Evolutionary conservation across 2,113 vertebrate species (phyloP).

Genomic region (Cricetomys ansorgei): DNA sequence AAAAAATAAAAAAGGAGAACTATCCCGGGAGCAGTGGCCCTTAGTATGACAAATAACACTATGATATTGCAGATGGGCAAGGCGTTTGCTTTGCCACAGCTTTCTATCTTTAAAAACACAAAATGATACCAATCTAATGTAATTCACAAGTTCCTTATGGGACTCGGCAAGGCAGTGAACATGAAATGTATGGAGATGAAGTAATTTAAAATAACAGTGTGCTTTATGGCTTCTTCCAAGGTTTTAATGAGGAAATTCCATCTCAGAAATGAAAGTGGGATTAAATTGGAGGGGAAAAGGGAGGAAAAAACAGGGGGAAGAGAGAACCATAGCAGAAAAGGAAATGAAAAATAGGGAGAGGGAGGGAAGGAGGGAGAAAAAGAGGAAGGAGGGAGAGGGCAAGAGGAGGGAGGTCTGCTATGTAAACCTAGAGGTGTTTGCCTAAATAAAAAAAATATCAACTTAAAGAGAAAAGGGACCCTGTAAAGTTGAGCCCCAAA

Average conservation of each 20-base stretch:
- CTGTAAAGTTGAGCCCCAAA: neutral
- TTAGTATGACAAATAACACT: neutral
- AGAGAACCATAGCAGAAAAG: neutral
- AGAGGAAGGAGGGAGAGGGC: no score
- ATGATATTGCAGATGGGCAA: neutral
- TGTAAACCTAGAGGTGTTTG: neutral
- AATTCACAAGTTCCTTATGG: neutral
- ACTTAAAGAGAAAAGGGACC: neutral
- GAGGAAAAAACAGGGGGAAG: neutral
- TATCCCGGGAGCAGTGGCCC: neutral
- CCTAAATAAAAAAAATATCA: neutral
- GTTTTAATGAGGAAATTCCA: slow-evolving; percentile 7
- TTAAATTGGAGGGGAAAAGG: neutral
- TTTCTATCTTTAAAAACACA: slow-evolving; percentile 14
- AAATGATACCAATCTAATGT: neutral
- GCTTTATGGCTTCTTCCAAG: neutral
- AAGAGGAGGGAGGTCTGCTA: neutral
- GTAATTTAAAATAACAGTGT: neutral
- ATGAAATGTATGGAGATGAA: slow-evolving; percentile 14
- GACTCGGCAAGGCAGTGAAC: slow-evolving; percentile 5
- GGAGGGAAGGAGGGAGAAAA: neutral
- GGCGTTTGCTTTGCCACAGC: neutral
- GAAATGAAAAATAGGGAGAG: no score
- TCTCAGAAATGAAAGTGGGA: neutral
- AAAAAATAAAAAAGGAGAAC: neutral